A percentile compares a stretch with the other conserved stretches of the same genome.
phyloP scores from a whole-genome alignment of 1,140 invertebrate species.

The Adoxophyes honmai region DNA sequence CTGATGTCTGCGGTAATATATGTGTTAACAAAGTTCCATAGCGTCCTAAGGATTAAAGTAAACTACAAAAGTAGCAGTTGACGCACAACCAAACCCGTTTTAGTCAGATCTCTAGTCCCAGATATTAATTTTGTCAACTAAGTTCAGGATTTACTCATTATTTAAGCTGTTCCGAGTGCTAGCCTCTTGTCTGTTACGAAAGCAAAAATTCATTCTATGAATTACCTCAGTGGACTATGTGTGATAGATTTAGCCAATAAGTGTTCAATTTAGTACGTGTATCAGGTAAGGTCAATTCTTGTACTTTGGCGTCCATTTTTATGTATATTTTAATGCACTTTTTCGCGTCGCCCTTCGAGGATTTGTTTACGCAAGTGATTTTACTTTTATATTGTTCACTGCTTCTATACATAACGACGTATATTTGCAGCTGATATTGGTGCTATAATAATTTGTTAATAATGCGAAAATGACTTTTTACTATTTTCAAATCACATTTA shows the following conservation, averaged over 20 bases:
- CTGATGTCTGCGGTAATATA: slow-evolving; percentile 18
- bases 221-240: slow-evolving; percentile 73
- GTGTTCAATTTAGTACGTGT: slow-evolving; percentile 71
- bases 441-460: slow-evolving; percentile 66
- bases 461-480: slow-evolving; percentile 34
- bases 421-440: slow-evolving; percentile 67
- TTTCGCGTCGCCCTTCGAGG: slow-evolving; percentile 8
- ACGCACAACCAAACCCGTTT: slow-evolving; percentile 53
- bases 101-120: slow-evolving; percentile 73
- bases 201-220: slow-evolving; percentile 53
- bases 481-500: slow-evolving; percentile 19
- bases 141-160: slow-evolving; percentile 46
- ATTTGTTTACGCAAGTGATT: neutral
- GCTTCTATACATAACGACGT: slow-evolving; percentile 38
- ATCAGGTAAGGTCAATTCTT: slow-evolving; percentile 66
- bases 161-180: slow-evolving; percentile 33
- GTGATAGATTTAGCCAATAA: slow-evolving; percentile 74
- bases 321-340: slow-evolving; percentile 31
- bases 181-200: slow-evolving; percentile 29
- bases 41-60: slow-evolving; percentile 3
- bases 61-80: slow-evolving; percentile 18
- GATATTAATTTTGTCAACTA: slow-evolving; percentile 46
- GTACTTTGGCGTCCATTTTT: slow-evolving; percentile 61
- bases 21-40: neutral
- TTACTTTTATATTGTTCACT: slow-evolving; percentile 18